These are phyloP conservation scores for Eucriotettix oculatus DNA, from an alignment of 2,888 invertebrate genomes.

Conservation along the genomic window DNA sequence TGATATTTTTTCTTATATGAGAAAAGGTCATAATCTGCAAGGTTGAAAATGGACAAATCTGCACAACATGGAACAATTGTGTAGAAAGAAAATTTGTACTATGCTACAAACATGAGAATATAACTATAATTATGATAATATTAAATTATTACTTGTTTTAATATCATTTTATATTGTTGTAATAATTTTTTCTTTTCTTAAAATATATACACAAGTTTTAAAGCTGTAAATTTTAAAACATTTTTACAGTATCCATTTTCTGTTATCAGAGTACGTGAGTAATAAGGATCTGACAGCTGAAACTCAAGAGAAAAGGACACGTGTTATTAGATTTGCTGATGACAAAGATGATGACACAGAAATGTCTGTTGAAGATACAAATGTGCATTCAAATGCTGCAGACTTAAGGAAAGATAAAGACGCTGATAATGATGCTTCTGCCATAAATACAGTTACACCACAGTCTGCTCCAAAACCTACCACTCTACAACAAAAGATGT, in stretches of 20 bases:
- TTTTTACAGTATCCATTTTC: neutral
- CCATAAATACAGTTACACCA: conserved; percentile 8
- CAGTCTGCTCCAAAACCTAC: conserved; percentile 39
- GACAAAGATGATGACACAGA: conserved; percentile 15
- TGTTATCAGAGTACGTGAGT: neutral
- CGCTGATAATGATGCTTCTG: conserved; percentile 10
- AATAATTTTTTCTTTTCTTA: no score
- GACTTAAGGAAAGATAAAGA: conserved; percentile 13
- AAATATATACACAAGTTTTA: neutral
- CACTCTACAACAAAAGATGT: conserved; percentile 69
- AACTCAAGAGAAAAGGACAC: conserved; percentile 1
- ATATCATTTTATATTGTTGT: no score
- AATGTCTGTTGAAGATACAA: conserved; percentile 17
- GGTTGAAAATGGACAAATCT: no score
- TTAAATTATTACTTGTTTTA: no score
- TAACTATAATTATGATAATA: no score
- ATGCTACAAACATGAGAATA: no score
- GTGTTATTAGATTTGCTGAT: conserved; percentile 18
- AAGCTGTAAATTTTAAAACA: neutral
- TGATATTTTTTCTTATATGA: no score
- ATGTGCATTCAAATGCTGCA: conserved; percentile 10
- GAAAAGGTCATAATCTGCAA: no score
- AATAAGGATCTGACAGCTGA: neutral
- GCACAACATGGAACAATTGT: no score
- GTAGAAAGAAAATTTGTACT: no score